These are phyloP conservation scores for Caenorhabditis angaria DNA, from an alignment of 2,888 invertebrate species.

Conservation along the genomic window DNA sequence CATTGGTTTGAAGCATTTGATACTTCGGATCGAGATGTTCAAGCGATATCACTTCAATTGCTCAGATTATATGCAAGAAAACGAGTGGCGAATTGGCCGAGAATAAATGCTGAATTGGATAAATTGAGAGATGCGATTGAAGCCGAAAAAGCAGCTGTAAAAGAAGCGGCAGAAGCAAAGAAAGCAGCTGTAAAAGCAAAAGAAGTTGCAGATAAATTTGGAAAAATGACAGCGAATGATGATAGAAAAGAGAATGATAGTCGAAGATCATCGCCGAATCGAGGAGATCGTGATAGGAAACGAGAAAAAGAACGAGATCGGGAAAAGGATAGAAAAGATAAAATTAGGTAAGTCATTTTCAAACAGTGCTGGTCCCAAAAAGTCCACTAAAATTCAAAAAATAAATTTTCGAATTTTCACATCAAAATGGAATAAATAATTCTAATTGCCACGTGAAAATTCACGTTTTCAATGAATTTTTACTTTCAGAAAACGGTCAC, in stretches of 20 bases:
- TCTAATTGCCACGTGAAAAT: not conserved
- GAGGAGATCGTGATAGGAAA: conserved; percentile 20
- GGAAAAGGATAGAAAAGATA: conserved; percentile 25
- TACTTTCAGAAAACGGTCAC: conserved; percentile 11
- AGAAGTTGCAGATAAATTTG: conserved; percentile 38
- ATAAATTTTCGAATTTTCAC: not conserved
- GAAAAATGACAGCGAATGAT: conserved; percentile 26
- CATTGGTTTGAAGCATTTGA: conserved; percentile 71
- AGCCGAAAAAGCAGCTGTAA: conserved; percentile 8
- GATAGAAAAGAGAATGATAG: conserved; percentile 25
- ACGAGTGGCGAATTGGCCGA: conserved; percentile 52
- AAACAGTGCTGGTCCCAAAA: too few relatives aligned
- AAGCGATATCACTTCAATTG: conserved; percentile 59
- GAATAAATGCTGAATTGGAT: conserved; percentile 50
- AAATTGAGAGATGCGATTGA: conserved; percentile 23
- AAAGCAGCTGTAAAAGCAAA: conserved; percentile 40
- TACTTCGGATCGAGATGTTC: conserved; percentile 63
- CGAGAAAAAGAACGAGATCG: conserved; percentile 19
- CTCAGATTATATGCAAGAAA: conserved; percentile 58
- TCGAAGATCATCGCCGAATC: conserved; percentile 12
- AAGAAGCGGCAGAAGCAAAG: conserved; percentile 19
- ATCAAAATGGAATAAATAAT: not conserved
- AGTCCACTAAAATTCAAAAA: conserved; percentile 8
- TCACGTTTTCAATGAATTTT: not conserved
- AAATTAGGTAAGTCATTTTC: not conserved